A percentile compares a stretch with the other conserved stretches of the same genome.
Conservation (phyloP, 2,113 vertebrate species). For the Condylura cristata region DNA sequence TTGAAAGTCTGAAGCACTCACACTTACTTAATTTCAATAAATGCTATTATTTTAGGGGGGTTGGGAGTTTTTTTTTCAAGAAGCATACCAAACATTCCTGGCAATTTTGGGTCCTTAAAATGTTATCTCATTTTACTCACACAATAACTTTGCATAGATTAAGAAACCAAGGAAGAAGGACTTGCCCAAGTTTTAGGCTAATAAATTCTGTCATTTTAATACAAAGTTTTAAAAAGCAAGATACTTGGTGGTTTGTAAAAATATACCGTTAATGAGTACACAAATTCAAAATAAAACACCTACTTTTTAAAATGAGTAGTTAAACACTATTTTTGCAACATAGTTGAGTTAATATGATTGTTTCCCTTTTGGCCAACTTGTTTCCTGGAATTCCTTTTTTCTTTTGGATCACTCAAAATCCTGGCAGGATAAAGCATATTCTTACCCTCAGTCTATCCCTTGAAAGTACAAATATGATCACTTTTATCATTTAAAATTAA, state of each 20-base stretch:
- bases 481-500: background rate
- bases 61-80: background rate
- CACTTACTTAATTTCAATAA: background rate
- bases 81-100: background rate
- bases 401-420: background rate
- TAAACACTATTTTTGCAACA: background rate
- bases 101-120: background rate
- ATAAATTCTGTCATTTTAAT: background rate
- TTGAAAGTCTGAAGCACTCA: background rate
- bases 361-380: background rate
- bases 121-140: background rate
- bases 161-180: background rate
- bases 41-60: background rate
- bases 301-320: background rate
- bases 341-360: background rate
- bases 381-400: background rate
- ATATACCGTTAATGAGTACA: background rate
- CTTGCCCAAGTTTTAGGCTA: background rate
- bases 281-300: background rate
- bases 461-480: background rate
- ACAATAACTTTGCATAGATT: background rate
- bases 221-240: conserved; percentile 11
- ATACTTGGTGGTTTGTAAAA: background rate
- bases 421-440: background rate
- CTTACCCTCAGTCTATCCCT: background rate